phyloP scores from a whole-genome alignment of 2,888 invertebrate genomes.

The Drosophila rubida region DNA sequence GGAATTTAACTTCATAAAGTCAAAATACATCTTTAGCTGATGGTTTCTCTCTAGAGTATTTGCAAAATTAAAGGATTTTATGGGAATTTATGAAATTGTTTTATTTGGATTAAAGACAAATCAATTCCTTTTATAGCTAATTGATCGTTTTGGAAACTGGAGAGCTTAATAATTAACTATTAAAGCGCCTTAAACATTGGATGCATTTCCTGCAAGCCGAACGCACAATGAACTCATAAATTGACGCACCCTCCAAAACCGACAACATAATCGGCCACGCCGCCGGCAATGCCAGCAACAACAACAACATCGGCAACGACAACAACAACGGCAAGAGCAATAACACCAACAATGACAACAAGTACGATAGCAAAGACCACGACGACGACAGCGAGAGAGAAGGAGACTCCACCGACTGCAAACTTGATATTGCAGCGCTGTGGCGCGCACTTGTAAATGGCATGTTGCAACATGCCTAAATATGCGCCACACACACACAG shows the following conservation, averaged over 20 bases:
- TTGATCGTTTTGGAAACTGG: constrained; percentile 17
- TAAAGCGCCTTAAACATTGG: constrained; percentile 48
- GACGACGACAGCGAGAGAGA: constrained; percentile 4
- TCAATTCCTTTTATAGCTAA: constrained; percentile 18
- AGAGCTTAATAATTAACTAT: constrained; percentile 50
- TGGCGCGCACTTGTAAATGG: constrained; percentile 80
- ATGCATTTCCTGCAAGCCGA: constrained; percentile 62
- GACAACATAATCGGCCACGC: constrained; percentile 78
- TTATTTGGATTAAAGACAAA: background rate
- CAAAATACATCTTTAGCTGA: too few relatives aligned
- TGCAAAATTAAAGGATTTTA: too few relatives aligned
- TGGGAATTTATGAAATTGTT: background rate
- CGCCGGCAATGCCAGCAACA: constrained; percentile 64
- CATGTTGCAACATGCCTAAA: constrained; percentile 80
- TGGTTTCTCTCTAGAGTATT: too few relatives aligned
- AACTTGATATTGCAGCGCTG: constrained; percentile 65
- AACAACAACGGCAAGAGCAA: constrained; percentile 16
- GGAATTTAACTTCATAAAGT: too few relatives aligned
- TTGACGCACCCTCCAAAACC: constrained; percentile 77
- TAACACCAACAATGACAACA: constrained; percentile 23
- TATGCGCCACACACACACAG: constrained; percentile 72
- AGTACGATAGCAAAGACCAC: constrained; percentile 26
- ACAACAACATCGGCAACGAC: constrained; percentile 19
- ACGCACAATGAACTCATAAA: constrained; percentile 81
- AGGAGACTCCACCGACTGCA: constrained; percentile 20